These are phyloP conservation scores for Meloidogyne chitwoodi DNA, from an alignment of 1,140 invertebrate species.

Conservation along the genomic window DNA sequence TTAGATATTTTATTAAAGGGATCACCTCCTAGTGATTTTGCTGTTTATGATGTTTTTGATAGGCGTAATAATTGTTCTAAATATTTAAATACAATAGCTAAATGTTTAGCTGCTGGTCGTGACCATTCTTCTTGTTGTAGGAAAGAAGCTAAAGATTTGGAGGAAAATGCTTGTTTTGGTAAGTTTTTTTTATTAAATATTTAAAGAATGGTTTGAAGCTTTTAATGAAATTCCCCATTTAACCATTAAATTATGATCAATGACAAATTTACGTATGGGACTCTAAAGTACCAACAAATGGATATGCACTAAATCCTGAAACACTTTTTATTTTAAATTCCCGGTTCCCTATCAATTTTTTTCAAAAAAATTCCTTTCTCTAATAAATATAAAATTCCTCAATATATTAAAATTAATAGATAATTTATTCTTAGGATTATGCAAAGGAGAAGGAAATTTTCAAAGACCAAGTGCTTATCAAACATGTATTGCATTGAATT, in stretches of 20 bases:
- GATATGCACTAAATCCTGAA: too few species aligned
- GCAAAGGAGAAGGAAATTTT: slow-evolving; percentile 2
- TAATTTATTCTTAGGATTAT: not conserved
- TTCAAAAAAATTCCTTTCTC: too few species aligned
- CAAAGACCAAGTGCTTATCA: not conserved
- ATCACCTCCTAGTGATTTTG: slow-evolving; percentile 20
- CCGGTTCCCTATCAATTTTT: too few species aligned
- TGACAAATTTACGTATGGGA: too few species aligned
- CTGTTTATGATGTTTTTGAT: slow-evolving; percentile 16
- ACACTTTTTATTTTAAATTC: too few species aligned
- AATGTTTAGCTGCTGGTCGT: slow-evolving; percentile 16
- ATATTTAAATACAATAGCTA: slow-evolving; percentile 6
- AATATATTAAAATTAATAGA: too few species aligned
- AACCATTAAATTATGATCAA: too few species aligned
- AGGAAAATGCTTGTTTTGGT: slow-evolving; percentile 15
- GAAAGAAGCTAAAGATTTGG: slow-evolving; percentile 18
- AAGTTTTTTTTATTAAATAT: not conserved
- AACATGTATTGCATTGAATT: slow-evolving; percentile 12
- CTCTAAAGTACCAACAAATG: too few species aligned
- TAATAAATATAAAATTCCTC: too few species aligned
- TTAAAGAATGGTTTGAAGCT: not conserved
- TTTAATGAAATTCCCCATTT: too few species aligned
- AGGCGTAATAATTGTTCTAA: slow-evolving; percentile 8
- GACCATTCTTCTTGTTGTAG: slow-evolving; percentile 12
- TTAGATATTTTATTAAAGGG: not conserved